A percentile compares a stretch with the other conserved stretches of the same genome.
Evolutionary conservation across 2,113 vertebrate species (phyloP).

Genomic region (Malurus elegans): DNA sequence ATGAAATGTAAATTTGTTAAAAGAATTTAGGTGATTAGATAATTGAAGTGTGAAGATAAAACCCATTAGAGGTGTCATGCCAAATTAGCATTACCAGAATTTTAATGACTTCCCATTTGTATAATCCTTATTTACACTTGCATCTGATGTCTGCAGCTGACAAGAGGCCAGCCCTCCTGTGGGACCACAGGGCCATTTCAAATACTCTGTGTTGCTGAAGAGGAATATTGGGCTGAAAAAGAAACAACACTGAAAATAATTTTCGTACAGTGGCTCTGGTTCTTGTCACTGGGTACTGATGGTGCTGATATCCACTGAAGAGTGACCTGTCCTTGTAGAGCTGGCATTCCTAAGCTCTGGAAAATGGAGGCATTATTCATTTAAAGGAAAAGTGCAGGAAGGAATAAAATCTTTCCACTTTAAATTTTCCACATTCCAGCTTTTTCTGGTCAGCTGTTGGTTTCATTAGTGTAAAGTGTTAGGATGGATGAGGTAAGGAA

Average conservation of each 20-base stretch:
- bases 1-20: slow-evolving; percentile 56
- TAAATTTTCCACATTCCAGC: neutral
- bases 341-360: neutral
- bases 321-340: neutral
- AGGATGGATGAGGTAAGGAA: neutral
- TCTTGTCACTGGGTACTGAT: neutral
- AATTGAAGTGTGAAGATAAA: slow-evolving; percentile 80
- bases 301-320: neutral
- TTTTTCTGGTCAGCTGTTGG: neutral
- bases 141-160: slow-evolving; percentile 59
- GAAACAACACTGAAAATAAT: neutral
- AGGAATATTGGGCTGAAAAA: neutral
- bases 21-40: slow-evolving; percentile 72
- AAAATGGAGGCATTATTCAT: neutral
- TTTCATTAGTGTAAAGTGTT: neutral
- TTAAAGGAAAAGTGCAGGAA: neutral
- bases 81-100: slow-evolving; percentile 83
- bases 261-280: neutral
- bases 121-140: slow-evolving; percentile 76
- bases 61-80: slow-evolving; percentile 77
- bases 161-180: neutral
- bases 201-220: neutral
- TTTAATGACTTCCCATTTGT: slow-evolving; percentile 83
- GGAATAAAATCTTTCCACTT: neutral
- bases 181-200: neutral